Percentiles rank a stretch among this genome's conserved stretches.
These are phyloP conservation scores for Octopus sinensis DNA, from an alignment of 1,140 invertebrate species.

Conservation along the genomic window DNA sequence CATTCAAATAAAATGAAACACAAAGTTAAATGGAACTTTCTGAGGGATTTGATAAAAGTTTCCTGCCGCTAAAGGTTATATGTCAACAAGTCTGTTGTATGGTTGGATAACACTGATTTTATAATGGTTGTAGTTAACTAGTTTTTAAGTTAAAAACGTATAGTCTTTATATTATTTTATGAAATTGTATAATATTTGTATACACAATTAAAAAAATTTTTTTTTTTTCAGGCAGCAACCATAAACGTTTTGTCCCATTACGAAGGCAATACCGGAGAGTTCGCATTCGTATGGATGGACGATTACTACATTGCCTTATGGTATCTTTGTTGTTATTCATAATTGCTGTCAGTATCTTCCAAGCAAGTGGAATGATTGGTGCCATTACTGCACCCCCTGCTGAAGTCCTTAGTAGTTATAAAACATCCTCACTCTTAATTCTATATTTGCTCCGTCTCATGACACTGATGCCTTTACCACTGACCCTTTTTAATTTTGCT, in stretches of 20 bases:
- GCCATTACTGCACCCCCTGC: not conserved
- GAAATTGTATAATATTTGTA: too few species aligned
- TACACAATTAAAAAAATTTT: not conserved
- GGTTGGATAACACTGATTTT: too few species aligned
- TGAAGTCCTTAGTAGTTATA: not conserved
- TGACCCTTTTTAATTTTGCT: slow-evolving; percentile 68
- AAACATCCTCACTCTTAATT: slow-evolving; percentile 7
- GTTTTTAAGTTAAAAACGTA: too few species aligned
- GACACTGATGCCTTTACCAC: slow-evolving; percentile 23
- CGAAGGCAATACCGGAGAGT: not conserved
- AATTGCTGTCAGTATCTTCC: slow-evolving; percentile 10
- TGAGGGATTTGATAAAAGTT: too few species aligned
- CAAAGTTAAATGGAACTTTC: too few species aligned
- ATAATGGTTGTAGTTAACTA: too few species aligned
- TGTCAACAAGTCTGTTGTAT: too few species aligned
- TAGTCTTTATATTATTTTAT: too few species aligned
- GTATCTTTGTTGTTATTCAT: not conserved
- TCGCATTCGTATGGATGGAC: slow-evolving; percentile 1
- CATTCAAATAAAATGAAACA: too few species aligned
- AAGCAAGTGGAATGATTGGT: not conserved
- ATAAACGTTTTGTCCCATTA: not conserved
- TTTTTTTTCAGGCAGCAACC: slow-evolving; percentile 5
- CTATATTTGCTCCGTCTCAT: slow-evolving; percentile 22
- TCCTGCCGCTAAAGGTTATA: too few species aligned
- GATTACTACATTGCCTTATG: not conserved